These are phyloP conservation scores for Stigmatopora nigra DNA, from an alignment of 2,113 vertebrate species.

Conservation along the genomic window DNA sequence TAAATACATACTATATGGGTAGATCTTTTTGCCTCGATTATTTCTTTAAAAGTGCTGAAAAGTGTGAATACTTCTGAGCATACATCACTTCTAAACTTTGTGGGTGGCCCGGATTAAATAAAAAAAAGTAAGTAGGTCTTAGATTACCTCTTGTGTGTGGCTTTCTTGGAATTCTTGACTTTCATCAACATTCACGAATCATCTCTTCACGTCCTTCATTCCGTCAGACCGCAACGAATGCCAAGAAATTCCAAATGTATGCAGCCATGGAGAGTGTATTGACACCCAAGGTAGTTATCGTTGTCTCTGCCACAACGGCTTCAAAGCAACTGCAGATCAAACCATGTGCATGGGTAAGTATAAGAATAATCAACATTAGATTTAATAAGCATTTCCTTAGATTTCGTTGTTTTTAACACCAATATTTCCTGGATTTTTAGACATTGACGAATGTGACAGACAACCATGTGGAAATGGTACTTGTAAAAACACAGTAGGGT, in stretches of 20 bases:
- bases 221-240: slow-evolving; percentile 84
- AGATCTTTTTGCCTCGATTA: too few species aligned
- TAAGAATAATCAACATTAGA: neutral
- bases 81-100: too few species aligned
- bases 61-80: too few species aligned
- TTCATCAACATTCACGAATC: neutral
- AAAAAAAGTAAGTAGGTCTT: too few species aligned
- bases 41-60: too few species aligned
- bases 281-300: slow-evolving; percentile 84
- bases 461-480: slow-evolving; percentile 88
- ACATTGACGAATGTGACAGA: slow-evolving; percentile 85
- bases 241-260: slow-evolving; percentile 83
- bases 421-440: slow-evolving; percentile 53
- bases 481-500: slow-evolving; percentile 88
- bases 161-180: neutral
- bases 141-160: neutral
- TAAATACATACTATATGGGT: too few species aligned
- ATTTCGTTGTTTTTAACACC: neutral
- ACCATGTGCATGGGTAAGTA: slow-evolving; percentile 89
- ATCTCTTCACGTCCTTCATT: neutral
- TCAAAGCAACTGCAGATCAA: slow-evolving; percentile 80
- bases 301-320: slow-evolving; percentile 87
- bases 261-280: slow-evolving; percentile 85
- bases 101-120: too few species aligned
- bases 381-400: neutral